These are phyloP conservation scores for Acrossocheilus fasciatus DNA, from an alignment of 2,797 vertebrate genomes.

Conservation along the genomic window DNA sequence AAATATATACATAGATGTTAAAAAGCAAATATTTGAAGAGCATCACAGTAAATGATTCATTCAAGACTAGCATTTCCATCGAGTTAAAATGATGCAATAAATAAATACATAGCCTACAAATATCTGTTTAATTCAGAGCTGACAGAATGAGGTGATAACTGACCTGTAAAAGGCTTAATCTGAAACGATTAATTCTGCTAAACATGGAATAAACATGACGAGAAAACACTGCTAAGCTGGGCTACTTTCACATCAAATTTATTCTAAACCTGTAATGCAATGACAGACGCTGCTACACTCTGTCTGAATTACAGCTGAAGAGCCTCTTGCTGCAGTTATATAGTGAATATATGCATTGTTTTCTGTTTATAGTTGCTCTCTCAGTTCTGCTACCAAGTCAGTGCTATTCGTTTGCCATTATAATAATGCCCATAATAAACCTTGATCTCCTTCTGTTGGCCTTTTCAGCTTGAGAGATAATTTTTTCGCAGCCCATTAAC, in stretches of 20 bases:
- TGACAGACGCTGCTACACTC: conserved; percentile 62
- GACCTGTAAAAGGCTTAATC: conserved; percentile 17
- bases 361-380: conserved; percentile 72
- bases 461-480: conserved; percentile 53
- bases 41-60: not conserved
- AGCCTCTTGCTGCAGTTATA: conserved; percentile 41
- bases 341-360: conserved; percentile 58
- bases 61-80: not conserved
- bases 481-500: conserved; percentile 61
- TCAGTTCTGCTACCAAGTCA: conserved; percentile 50
- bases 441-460: conserved; percentile 28
- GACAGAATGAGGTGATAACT: conserved; percentile 47
- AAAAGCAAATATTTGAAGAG: not conserved
- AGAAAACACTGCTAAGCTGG: conserved; percentile 30
- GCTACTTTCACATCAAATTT: conserved; percentile 68
- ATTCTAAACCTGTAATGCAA: conserved; percentile 70
- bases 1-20: not conserved
- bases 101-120: conserved; percentile 56
- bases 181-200: conserved; percentile 49
- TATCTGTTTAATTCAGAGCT: conserved; percentile 70
- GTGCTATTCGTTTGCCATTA: conserved; percentile 40
- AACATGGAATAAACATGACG: conserved; percentile 72
- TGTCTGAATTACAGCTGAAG: conserved; percentile 12
- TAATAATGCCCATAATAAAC: conserved; percentile 55
- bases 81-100: conserved; percentile 4